phyloP scores from a whole-genome alignment of 2,113 vertebrate genomes.

The Cranoglanis bouderius region DNA sequence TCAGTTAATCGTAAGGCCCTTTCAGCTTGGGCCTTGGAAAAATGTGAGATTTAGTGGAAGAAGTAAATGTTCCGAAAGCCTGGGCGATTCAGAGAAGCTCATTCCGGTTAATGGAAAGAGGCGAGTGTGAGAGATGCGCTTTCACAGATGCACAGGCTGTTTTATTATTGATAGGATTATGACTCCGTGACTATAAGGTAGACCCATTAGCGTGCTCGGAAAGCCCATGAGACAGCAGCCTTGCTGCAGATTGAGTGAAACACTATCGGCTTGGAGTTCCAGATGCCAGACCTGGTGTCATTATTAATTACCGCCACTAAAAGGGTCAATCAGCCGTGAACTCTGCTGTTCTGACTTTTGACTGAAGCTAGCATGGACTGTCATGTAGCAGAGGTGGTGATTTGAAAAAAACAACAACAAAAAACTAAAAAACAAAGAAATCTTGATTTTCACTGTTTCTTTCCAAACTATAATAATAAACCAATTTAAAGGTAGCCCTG shows the following conservation, averaged over 20 bases:
- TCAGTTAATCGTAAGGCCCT: conserved; percentile 27
- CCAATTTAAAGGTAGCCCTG: neutral
- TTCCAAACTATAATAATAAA: neutral
- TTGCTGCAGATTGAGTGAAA: conserved; percentile 60
- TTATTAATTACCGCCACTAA: conserved; percentile 49
- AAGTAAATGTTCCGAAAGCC: conserved; percentile 12
- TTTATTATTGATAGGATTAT: conserved; percentile 75
- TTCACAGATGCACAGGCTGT: conserved; percentile 62
- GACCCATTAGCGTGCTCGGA: conserved; percentile 59
- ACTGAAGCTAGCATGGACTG: conserved; percentile 27
- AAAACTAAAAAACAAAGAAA: neutral
- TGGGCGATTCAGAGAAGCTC: conserved; percentile 59
- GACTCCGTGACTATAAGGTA: conserved; percentile 66
- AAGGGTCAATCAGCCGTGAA: conserved; percentile 54
- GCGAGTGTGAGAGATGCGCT: conserved; percentile 47
- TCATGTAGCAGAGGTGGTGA: conserved; percentile 20
- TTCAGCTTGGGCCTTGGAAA: conserved; percentile 11
- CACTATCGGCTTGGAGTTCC: conserved; percentile 48
- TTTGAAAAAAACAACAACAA: neutral
- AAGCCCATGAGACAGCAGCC: conserved; percentile 59
- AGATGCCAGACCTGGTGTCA: conserved; percentile 49
- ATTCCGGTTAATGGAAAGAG: conserved; percentile 61
- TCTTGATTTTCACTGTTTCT: neutral
- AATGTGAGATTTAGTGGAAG: conserved; percentile 3
- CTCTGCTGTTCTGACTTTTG: conserved; percentile 41